Base-by-base conservation (phyloP, 2,797 vertebrate species). In the Molossus molossus region DNA sequence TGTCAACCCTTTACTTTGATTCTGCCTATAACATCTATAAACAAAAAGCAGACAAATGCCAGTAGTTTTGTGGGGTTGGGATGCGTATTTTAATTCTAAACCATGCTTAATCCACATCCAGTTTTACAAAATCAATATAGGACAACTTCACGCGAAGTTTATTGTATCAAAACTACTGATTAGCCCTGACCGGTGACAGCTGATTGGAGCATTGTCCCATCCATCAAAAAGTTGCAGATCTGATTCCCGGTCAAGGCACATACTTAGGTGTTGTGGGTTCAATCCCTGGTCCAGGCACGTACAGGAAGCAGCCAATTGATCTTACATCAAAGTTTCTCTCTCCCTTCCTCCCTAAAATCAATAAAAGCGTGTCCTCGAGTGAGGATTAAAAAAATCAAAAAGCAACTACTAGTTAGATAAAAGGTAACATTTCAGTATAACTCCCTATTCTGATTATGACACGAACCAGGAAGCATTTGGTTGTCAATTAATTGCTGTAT, bases 121-220 rank as follows among this genome's bases (percentile, higher is more conserved):
- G 58, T 79, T 94, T 80, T 77, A 58, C 4, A 96, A 83, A 91
- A 95, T 73, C 33, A 40, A 67, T 75, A 86, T 1, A 79, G 33
- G 82, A 86, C 5, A 89, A 29, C 25, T 77, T 91, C 77, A 58
- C 57, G 40, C 69, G 15, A 82, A 64, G 14, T 82, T 95, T 82
- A 81, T 73, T 21, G 9, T 75, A 33, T 86, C 72, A 84, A 93
- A 93, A 91, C n/a, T 85, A 79, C 57, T 82, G 11, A 25, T 62
- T 79, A 80, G 17, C 20, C 8, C 57, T 58, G 57, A 9, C 20
- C 8, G 57, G 21, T 64, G 62, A 27, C 25, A 64, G 62, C 27
- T 64, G 62, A 27, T 64, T 64, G 62, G 27, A 64, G 27, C 14
- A 13, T 64, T 0, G 27, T 29, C 62, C 62, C 27, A 64, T 6